Evolutionary conservation across 2,113 vertebrate species (phyloP), one percentile per base, ranked within the genome.

Genomic region (Leucopsar rothschildi): DNA sequence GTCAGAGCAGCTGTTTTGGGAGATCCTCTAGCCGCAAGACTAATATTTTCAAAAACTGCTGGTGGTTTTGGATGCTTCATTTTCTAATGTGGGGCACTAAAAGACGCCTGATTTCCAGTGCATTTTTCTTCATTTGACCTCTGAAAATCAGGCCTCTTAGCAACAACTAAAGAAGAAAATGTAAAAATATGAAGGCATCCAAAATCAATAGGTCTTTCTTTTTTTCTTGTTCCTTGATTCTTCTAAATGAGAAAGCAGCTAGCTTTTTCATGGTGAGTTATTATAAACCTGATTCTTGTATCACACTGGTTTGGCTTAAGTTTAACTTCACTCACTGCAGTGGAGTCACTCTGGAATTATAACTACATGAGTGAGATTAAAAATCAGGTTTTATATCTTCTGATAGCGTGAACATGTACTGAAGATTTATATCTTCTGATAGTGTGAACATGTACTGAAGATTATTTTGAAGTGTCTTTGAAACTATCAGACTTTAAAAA

Each of bases 381-480:
- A 94, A 91, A 92, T 83, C 71, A 93, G 76, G 49, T 86, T 79
- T 92, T 90, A 28, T 88, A 57, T 88, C 97, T 97, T 78, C 76
- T n/a, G 84, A 87, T 40, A 40, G 39, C 79, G 52, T 95, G 91
- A 27, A 95, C 87, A 91, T 85, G 64, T 60, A 80, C 76, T n/a
- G 84, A 87, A 88, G 86, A 76, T 93, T 96, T 90, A 28, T 88
- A 57, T 88, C 97, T 97, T 78, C 76, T n/a, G 84, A 87, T 40
- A 40, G 39, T 81, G 52, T 95, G 91, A 27, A 95, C 87, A 91
- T 85, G 64, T 60, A 80, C 76, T n/a, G 84, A 87, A 88, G 86
- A 76, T 93, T 96, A 76, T 96, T 96, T 96, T 95, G 85, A 97
- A 89, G 83, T 97, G 82, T 97, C 91, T 97, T 84, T 96, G 79